phyloP scores from a whole-genome alignment of 2,888 invertebrate genomes.

The Drosophila falleni region DNA sequence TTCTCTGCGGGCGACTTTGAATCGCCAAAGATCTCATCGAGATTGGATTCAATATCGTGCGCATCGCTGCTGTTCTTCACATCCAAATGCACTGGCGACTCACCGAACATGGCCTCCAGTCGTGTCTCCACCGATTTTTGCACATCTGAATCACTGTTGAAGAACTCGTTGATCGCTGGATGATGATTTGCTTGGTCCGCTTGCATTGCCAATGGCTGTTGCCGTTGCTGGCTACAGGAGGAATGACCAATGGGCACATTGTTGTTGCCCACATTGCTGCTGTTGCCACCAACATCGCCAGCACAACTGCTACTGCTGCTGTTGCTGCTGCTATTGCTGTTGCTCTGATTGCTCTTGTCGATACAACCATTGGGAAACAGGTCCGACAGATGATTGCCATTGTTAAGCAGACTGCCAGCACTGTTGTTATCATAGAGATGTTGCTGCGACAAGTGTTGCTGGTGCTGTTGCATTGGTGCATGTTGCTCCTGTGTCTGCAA shows the following conservation, averaged over 20 bases:
- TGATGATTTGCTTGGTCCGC: conserved; percentile 73
- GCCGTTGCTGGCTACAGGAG: conserved; percentile 79
- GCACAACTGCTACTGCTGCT: conserved; percentile 66
- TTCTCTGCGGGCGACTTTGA: conserved; percentile 71
- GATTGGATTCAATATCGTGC: conserved; percentile 83
- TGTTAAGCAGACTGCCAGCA: conserved; percentile 42
- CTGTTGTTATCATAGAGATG: conserved; percentile 58
- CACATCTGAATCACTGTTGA: conserved; percentile 82
- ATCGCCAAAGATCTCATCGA: conserved; percentile 85
- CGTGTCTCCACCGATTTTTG: conserved; percentile 85
- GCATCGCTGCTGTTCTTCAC: conserved; percentile 74
- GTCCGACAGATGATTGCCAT: conserved; percentile 79
- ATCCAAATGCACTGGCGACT: conserved; percentile 83
- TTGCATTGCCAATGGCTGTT: conserved; percentile 68
- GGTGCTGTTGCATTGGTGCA: conserved; percentile 51
- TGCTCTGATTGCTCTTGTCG: conserved; percentile 80
- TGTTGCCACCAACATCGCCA: conserved; percentile 61
- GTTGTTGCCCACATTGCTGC: conserved; percentile 41
- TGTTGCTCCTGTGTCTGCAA: conserved; percentile 57
- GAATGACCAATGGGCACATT: conserved; percentile 43
- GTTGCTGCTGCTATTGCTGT: conserved; percentile 64
- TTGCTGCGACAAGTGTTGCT: conserved; percentile 59
- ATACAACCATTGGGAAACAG: conserved; percentile 84
- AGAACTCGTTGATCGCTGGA: conserved; percentile 82
- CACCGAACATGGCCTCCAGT: conserved; percentile 85